These are phyloP conservation scores for Rhinolophus ferrumequinum DNA, from an alignment of 2,113 vertebrate species.

Conservation along the genomic window DNA sequence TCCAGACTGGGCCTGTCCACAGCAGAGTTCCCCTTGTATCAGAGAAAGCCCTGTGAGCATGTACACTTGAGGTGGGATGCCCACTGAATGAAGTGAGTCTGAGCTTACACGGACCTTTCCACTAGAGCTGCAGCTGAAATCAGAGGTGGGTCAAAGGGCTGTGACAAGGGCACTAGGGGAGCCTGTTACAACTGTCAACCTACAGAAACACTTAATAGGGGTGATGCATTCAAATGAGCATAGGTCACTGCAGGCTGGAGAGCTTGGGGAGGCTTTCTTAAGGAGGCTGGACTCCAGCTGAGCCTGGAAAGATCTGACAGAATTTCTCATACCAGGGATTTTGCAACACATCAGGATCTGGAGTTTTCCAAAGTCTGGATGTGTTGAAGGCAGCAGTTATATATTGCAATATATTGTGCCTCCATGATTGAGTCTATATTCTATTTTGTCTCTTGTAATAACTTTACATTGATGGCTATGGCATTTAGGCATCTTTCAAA, in stretches of 20 bases:
- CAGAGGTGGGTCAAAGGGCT: neutral
- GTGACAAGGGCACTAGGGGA: neutral
- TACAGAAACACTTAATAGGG: neutral
- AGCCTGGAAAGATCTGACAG: neutral
- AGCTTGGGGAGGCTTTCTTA: neutral
- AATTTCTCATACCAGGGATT: conserved; percentile 16
- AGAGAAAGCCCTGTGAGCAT: neutral
- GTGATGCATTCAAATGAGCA: neutral
- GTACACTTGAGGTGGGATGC: neutral
- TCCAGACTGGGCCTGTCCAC: neutral
- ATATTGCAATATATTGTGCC: neutral
- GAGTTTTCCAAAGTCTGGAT: neutral
- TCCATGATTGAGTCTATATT: neutral
- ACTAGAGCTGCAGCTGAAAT: neutral
- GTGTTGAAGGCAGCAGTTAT: conserved; percentile 7
- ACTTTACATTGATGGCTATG: neutral
- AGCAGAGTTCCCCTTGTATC: neutral
- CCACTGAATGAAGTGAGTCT: neutral
- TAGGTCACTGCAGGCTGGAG: neutral
- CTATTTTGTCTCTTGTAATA: neutral
- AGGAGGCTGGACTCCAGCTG: neutral
- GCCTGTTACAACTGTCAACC: neutral
- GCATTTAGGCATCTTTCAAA: conserved; percentile 48
- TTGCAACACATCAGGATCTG: neutral
- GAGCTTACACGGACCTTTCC: neutral